Base-by-base conservation (phyloP, 1,140 invertebrate species). In the Micrasema longulum region DNA sequence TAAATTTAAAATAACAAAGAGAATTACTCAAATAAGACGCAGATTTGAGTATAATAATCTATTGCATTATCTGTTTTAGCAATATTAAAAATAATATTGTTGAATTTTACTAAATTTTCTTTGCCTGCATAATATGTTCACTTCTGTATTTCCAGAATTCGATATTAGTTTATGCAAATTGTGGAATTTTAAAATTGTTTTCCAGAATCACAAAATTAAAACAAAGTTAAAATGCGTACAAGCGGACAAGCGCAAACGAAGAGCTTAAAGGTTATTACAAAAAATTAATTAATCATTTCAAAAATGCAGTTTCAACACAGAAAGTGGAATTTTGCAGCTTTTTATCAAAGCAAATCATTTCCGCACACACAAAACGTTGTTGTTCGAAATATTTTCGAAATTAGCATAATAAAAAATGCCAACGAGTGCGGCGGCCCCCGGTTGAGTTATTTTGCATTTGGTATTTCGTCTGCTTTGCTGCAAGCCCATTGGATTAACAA, bases 401-500 rank as follows among this genome's bases (percentile, higher is more conserved):
- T 60, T 60, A 60, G 55, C 55, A 60, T 60, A 60, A 60, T 60
- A 60, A 60, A 60, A 60, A 60, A 60, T 60, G 11, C 55, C 55
- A 60, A 48, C 55, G 38, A 35, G 67, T 26, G 53, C 53, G 38
- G 23, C 48, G 53, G 65, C 9, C 48, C 35, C 38, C 36, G 38
- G 65, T 18, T 69, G 67, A 69, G 67, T 69, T 69, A 69, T 69
- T 69, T 53, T 62, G 55, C 55, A 69, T 69, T 69, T 47, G 67
- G 67, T 69, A 69, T 69, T 69, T 69, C 45, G 67, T 62, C 67
- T 55, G 55, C 45, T n/a, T 53, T 18, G 14, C 67, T 48, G 22
- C 67, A 48, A n/a, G 43, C 53, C 67, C 67, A 69, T 69, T 69
- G 67, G 67, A 69, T 69, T 69, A 69, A 69, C 67, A 69, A 69